These are phyloP conservation scores for Aphidius colemani DNA, from an alignment of 2,888 invertebrate genomes.

Conservation along the genomic window DNA sequence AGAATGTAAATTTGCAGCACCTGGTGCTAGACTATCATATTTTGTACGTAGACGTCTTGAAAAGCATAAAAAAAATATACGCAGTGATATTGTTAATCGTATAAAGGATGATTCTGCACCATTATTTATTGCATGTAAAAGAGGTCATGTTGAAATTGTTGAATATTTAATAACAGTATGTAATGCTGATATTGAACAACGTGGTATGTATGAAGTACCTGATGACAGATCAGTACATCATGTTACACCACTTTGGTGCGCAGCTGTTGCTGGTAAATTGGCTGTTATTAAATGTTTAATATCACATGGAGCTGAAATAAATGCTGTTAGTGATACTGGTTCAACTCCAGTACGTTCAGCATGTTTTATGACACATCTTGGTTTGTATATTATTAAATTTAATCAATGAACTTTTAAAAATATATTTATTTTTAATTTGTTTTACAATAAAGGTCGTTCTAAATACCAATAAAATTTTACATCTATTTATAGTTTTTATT, in stretches of 20 bases:
- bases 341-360: constrained; percentile 90
- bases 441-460: not conserved
- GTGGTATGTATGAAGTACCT: constrained; percentile 81
- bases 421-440: no score
- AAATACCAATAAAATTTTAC: no score
- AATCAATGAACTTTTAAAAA: no score
- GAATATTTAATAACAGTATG: constrained; percentile 84
- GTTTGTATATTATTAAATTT: constrained; percentile 60
- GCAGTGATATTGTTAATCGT: constrained; percentile 72
- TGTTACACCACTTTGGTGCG: constrained; percentile 91
- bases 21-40: constrained; percentile 70
- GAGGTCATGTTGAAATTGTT: constrained; percentile 81
- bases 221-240: constrained; percentile 80
- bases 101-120: constrained; percentile 80
- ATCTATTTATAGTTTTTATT: not conserved
- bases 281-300: constrained; percentile 78
- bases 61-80: constrained; percentile 65
- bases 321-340: constrained; percentile 85
- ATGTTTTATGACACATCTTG: constrained; percentile 89
- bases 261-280: constrained; percentile 83
- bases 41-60: constrained; percentile 64
- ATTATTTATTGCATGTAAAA: constrained; percentile 77
- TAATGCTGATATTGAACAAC: constrained; percentile 83
- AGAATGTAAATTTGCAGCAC: constrained; percentile 71
- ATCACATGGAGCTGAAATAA: constrained; percentile 80